Base-by-base conservation (phyloP, 2,888 invertebrate genomes). In the Clitarchus hookeri region DNA sequence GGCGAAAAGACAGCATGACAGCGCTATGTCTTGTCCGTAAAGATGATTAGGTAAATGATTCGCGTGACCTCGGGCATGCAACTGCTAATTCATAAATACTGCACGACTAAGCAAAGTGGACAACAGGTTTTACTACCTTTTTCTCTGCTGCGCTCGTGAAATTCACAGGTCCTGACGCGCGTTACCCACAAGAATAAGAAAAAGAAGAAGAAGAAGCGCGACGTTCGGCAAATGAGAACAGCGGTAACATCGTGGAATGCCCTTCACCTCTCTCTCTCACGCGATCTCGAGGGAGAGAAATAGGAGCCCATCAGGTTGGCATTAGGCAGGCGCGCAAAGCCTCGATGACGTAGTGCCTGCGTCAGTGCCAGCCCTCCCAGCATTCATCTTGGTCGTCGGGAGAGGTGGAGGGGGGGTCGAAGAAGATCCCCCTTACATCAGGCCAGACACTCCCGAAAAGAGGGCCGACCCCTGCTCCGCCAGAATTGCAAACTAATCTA, bases 401-500 rank as follows among this genome's bases (percentile, higher is more conserved):
- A n/a, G n/a, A 8, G 65, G 65, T 0, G 65, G 65, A 23, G 65
- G 65, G 65, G 65, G n/a, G 65, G 65, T 11, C 23, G 65, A 23
- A 65, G n/a, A n/a, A 65, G n/a, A 65, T 65, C 65, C n/a, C 65
- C 82, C 27, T 44, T 36, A 36, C 82, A 82, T 82, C 82, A 82
- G 82, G 36, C 36, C 82, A 44, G 44, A 9, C 82, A 82, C 82
- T 82, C 82, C 27, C n/a, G 82, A 13, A 36, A 36, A 82, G 82
- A 23, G 79, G 82, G 36, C n/a, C n/a, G 27, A 6, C 23, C 6
- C n/a, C n/a, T 23, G 8, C 27, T 82, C 82, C 23, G 2, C 82
- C 82, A 27, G 36, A 65, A 82, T 82, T 82, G 82, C 82, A 27
- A 82, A 82, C 82, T 82, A 82, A 82, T 82, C 82, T 82, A 82